Conservation (phyloP, 2,797 vertebrate species). For the Geotrypetes seraphini region DNA sequence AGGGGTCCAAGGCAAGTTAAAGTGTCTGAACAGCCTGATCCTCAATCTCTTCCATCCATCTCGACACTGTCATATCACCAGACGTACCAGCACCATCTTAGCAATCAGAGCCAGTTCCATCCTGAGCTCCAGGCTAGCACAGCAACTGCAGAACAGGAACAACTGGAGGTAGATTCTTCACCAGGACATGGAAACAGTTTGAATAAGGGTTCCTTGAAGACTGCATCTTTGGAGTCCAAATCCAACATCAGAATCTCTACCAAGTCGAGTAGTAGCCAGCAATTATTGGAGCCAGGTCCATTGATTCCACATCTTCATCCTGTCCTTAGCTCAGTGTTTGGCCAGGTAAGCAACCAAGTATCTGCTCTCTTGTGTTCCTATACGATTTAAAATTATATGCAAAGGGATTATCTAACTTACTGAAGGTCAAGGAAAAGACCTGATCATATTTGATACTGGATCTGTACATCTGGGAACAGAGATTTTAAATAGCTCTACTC, state of each 20-base stretch:
- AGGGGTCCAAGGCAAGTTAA: slow-evolving; percentile 40
- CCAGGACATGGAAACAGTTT: slow-evolving; percentile 35
- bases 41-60: slow-evolving; percentile 29
- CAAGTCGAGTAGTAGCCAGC: slow-evolving; percentile 55
- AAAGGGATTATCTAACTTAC: too few species aligned
- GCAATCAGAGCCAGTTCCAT: slow-evolving; percentile 38
- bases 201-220: slow-evolving; percentile 35
- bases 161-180: slow-evolving; percentile 42
- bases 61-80: slow-evolving; percentile 40
- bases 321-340: slow-evolving; percentile 86
- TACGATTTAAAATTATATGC: too few species aligned
- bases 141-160: too few species aligned
- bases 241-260: slow-evolving; percentile 63
- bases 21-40: slow-evolving; percentile 41
- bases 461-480: too few species aligned
- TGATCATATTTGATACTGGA: too few species aligned
- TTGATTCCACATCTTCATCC: slow-evolving; percentile 63
- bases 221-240: slow-evolving; percentile 53
- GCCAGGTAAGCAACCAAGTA: slow-evolving; percentile 66
- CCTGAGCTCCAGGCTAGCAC: too few species aligned
- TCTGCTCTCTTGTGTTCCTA: too few species aligned
- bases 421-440: too few species aligned
- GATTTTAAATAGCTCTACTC: too few species aligned
- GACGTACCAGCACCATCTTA: slow-evolving; percentile 34
- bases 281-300: slow-evolving; percentile 61